Conservation (phyloP, 2,797 vertebrate genomes). For the Chiloscyllium punctatum region DNA sequence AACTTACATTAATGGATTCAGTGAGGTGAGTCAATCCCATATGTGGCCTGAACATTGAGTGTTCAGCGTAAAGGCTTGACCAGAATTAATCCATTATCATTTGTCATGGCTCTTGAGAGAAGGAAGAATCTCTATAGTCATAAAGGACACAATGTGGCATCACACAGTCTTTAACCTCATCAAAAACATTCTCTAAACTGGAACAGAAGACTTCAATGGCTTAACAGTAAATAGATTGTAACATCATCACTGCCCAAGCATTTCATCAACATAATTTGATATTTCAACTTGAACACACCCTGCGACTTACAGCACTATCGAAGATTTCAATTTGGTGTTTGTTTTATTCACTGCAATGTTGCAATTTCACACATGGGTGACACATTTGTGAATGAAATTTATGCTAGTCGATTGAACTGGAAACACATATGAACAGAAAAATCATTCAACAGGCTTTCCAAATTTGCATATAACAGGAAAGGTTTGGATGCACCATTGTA, state of each 20-base stretch:
- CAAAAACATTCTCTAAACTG: neutral
- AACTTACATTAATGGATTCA: neutral
- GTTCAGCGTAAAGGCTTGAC: neutral
- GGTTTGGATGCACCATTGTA: neutral
- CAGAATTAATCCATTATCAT: neutral
- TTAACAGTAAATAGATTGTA: neutral
- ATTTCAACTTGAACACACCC: neutral
- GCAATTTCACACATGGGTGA: neutral
- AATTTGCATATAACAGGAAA: neutral
- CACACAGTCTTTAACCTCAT: neutral
- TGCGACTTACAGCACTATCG: neutral
- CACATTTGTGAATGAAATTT: conserved; percentile 23
- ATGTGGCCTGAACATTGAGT: neutral
- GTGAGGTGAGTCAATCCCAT: neutral
- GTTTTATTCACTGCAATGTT: neutral
- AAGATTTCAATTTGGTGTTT: conserved; percentile 18
- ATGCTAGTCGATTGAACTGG: neutral
- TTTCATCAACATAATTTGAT: neutral
- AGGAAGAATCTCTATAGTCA: neutral
- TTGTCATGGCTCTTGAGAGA: neutral
- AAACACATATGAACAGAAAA: neutral
- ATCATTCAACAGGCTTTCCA: no score
- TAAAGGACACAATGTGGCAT: neutral
- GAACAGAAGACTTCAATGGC: neutral
- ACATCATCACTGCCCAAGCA: neutral